Conservation (phyloP, 2,797 vertebrate genomes). For the Gymnothorax javanicus region DNA sequence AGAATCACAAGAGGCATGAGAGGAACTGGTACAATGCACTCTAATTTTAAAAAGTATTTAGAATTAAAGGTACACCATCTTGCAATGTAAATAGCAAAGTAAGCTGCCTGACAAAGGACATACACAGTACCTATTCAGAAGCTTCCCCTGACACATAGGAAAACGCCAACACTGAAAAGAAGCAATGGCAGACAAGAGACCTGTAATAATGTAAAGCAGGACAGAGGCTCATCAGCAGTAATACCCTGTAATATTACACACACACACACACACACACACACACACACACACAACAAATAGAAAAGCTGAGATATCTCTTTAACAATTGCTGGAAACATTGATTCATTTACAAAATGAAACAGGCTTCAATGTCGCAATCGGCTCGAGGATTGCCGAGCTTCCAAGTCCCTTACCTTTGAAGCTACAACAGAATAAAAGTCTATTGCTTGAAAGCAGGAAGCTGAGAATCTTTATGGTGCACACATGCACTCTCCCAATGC, state of each 20-base stretch:
- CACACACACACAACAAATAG: not conserved
- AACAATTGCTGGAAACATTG: not conserved
- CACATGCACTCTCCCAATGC: not conserved
- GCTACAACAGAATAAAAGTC: not conserved
- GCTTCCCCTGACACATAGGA: not conserved
- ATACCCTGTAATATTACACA: not conserved
- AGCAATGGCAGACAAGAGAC: not conserved
- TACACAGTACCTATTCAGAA: not conserved
- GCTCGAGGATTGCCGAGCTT: not conserved
- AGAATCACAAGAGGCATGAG: not conserved
- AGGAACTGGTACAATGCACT: too few relatives aligned
- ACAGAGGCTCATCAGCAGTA: too few relatives aligned
- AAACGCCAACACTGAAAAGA: not conserved
- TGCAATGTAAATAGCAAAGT: not conserved
- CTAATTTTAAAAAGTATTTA: not conserved
- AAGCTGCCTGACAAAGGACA: not conserved
- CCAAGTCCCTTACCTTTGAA: not conserved
- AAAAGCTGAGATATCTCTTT: not conserved
- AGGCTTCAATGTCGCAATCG: slow-evolving; percentile 38
- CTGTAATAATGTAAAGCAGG: not conserved
- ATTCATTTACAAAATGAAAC: not conserved
- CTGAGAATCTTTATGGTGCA: not conserved
- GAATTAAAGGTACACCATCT: not conserved
- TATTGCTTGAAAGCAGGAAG: not conserved
- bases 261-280: not conserved